These are phyloP conservation scores for Lochmaea crataegi DNA, from an alignment of 2,888 invertebrate genomes.

Conservation along the genomic window DNA sequence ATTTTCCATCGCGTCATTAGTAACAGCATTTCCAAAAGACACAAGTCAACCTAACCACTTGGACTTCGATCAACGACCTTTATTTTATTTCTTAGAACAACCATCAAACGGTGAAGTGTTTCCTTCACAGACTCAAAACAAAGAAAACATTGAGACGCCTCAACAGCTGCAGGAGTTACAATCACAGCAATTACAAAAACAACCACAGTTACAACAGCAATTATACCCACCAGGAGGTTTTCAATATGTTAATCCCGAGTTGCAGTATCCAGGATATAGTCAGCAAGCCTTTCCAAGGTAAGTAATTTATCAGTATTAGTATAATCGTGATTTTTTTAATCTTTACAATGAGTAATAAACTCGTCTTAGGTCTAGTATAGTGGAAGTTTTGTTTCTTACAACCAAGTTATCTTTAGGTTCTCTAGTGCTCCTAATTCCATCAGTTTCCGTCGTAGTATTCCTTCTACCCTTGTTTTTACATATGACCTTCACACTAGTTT, in stretches of 20 bases:
- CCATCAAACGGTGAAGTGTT: constrained; percentile 3
- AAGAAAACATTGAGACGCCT: constrained; percentile 16
- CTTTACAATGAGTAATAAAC: no score
- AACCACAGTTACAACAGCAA: constrained; percentile 29
- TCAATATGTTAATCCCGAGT: constrained; percentile 48
- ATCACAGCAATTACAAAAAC: constrained; percentile 11
- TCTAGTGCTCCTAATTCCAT: no score
- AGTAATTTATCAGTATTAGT: not conserved
- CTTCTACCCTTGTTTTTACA: no score
- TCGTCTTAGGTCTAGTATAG: no score
- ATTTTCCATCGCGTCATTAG: not conserved
- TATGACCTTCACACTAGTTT: no score
- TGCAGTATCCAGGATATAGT: constrained; percentile 46
- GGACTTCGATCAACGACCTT: constrained; percentile 10
- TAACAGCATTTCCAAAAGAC: constrained; percentile 16
- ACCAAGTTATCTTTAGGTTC: no score
- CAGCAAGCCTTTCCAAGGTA: constrained; percentile 50
- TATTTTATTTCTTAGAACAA: constrained; percentile 18
- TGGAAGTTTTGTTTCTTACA: no score
- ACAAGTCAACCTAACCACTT: not conserved
- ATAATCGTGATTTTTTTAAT: no score
- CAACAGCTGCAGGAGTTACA: constrained; percentile 17
- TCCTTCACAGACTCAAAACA: constrained; percentile 27
- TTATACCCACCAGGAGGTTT: constrained; percentile 16
- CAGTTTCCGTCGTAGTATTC: no score